A percentile compares a stretch with the other conserved stretches of the same genome.
Conservation (phyloP, 2,113 vertebrate species). For the Sorex fumeus region DNA sequence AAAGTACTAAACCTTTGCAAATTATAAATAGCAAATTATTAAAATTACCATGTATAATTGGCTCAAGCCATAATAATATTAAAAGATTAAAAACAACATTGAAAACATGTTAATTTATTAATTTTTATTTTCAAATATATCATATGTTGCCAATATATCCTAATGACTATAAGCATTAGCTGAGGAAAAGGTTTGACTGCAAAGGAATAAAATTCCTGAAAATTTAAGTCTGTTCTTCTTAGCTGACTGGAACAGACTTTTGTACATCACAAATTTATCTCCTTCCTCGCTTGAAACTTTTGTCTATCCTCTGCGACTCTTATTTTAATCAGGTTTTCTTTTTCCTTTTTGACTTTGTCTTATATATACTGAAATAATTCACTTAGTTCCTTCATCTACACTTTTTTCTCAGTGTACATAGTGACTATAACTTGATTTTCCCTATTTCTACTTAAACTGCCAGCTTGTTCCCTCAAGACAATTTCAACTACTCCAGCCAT, state of each 20-base stretch:
- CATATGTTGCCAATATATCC: too few species aligned
- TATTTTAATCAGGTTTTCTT: background rate
- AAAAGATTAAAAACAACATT: too few species aligned
- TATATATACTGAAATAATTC: background rate
- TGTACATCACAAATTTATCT: fast-evolving
- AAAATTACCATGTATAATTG: too few species aligned
- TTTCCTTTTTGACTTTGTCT: background rate
- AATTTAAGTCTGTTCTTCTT: background rate
- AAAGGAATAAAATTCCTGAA: background rate
- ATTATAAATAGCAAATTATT: too few species aligned
- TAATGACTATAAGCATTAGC: too few species aligned
- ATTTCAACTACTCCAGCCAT: background rate
- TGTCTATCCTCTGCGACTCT: background rate
- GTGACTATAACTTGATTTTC: background rate
- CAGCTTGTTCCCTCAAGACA: background rate
- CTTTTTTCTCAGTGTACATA: background rate
- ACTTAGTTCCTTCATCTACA: background rate
- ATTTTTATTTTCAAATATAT: too few species aligned
- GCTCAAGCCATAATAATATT: too few species aligned
- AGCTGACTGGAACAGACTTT: background rate
- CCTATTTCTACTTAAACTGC: background rate
- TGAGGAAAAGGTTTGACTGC: too few species aligned
- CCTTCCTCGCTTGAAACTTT: background rate
- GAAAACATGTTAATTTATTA: too few species aligned
- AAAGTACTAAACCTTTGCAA: too few species aligned